Evolutionary conservation across 1,140 invertebrate species (phyloP).

Genomic region (Brachionus sp.): DNA sequence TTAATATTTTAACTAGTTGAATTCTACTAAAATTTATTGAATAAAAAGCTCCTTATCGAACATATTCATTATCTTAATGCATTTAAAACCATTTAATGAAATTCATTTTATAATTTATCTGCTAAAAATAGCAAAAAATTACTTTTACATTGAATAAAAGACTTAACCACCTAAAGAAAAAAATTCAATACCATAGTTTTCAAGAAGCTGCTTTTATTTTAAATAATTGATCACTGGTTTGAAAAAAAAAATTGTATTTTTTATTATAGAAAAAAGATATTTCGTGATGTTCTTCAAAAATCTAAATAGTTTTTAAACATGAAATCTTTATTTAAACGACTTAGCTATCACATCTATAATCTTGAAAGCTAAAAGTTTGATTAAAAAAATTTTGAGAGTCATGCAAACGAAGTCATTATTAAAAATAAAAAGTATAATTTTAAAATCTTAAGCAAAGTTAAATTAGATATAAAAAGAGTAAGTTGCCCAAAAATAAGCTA

Average conservation of each 20-base stretch:
- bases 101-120: too few species aligned
- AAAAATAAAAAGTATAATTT: neutral
- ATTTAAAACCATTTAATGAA: too few species aligned
- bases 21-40: too few species aligned
- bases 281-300: neutral
- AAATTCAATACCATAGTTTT: too few species aligned
- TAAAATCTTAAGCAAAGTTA: neutral
- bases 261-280: neutral
- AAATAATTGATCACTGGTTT: neutral
- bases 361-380: neutral
- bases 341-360: neutral
- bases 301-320: neutral
- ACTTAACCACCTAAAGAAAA: too few species aligned
- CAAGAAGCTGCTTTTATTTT: neutral
- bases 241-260: neutral
- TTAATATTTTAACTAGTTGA: too few species aligned
- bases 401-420: neutral
- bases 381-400: neutral
- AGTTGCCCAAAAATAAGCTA: neutral
- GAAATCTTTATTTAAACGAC: neutral
- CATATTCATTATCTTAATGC: too few species aligned
- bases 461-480: neutral
- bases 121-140: too few species aligned
- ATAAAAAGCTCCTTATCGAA: too few species aligned
- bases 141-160: too few species aligned